Evolutionary conservation across 2,113 vertebrate species (phyloP), one percentile per base, ranked within the genome.

Genomic region (Scytalopus superciliaris): DNA sequence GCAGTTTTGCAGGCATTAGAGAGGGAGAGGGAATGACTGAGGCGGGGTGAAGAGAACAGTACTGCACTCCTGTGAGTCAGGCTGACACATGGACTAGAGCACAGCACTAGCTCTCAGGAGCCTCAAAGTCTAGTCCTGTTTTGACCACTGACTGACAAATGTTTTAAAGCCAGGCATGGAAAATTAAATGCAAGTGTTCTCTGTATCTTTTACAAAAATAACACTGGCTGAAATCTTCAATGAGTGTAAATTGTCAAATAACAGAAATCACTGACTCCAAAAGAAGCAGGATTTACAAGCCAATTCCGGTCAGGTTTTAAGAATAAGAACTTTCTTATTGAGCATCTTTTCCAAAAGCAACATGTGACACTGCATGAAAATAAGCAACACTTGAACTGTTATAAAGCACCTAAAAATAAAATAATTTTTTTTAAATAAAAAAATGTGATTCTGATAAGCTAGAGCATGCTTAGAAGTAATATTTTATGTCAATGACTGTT

Each of bases 1-100:
- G 87, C 74, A 94, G 45, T 72, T 90, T 77, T 94, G 88, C 90
- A 95, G 94, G 60, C 69, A 88, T 86, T 94, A 90, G 88, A 27
- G 28, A 70, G 37, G 42, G 50, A 94, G 50, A 63, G 50, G 73
- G 87, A 89, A 91, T 49, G 67, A 76, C 45, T 66, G 81, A 93
- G 90, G 82, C 3, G 5, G 72, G 78, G 42, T 55, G 55, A 88
- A 80, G 81, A 66, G 45, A 94, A 73, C 33, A 75, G 25, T 12
- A 19, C 53, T 53, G 70, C 59, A 10, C 78, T 91, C 60, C 75
- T 64, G 72, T 1, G 24, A 85, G 72, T 64, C 78, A 76, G 87
- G 28, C 30, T 37, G 83, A 63, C 30, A 60, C 73, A 45, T 0
- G 0, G 66, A 56, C 73, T 12, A 44, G n/a, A 76, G 64, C 30